Conservation (phyloP, 2,888 invertebrate genomes). For the Oxycera nigricornis region DNA sequence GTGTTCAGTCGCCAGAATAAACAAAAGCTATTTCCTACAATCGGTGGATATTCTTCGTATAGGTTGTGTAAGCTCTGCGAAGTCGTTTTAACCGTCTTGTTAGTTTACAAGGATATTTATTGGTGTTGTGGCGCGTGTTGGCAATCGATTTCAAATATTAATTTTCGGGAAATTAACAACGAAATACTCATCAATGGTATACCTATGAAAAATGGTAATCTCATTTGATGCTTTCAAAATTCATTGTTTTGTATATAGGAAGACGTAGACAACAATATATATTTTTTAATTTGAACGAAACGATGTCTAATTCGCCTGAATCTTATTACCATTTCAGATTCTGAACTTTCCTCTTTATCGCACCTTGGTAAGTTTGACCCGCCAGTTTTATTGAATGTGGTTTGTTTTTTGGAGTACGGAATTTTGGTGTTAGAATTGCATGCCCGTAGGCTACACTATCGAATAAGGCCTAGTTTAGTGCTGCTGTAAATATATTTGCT, state of each 20-base stretch:
- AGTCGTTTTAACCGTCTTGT: not conserved
- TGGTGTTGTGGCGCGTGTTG: not conserved
- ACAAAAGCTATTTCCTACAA: not conserved
- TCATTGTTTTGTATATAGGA: too few species aligned
- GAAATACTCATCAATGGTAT: not conserved
- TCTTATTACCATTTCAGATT: slow-evolving; percentile 51
- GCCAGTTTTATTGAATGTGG: not conserved
- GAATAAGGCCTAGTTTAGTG: not conserved
- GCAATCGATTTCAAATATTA: not conserved
- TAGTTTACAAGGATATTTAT: not conserved
- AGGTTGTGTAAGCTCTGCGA: not conserved
- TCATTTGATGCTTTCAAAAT: too few species aligned
- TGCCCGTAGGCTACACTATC: not conserved
- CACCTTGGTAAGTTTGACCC: slow-evolving; percentile 52
- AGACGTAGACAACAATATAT: too few species aligned
- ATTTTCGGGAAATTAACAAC: not conserved
- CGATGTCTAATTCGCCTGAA: not conserved
- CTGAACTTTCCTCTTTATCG: slow-evolving; percentile 53
- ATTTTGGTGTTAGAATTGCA: not conserved
- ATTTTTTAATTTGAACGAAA: too few species aligned
- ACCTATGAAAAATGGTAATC: not conserved
- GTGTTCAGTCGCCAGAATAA: too few species aligned
- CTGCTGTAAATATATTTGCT: slow-evolving; percentile 33
- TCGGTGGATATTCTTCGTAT: not conserved
- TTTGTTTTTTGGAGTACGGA: not conserved